phyloP scores from a whole-genome alignment of 2,113 vertebrate genomes.

The Oncorhynchus masou region DNA sequence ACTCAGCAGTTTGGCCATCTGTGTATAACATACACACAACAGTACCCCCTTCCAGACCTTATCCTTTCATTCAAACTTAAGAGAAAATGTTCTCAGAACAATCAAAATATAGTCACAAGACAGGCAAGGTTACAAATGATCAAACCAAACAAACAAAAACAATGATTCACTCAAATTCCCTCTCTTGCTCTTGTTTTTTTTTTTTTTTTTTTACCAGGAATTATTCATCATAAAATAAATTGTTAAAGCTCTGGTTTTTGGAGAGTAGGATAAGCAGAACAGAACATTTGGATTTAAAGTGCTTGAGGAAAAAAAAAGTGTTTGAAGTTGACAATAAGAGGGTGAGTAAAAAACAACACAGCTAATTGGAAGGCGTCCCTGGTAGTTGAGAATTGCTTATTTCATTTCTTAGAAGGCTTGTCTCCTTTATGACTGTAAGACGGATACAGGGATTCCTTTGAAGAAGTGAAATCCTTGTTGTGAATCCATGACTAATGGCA shows the following conservation, averaged over 20 bases:
- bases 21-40: slow-evolving; percentile 71
- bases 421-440: slow-evolving; percentile 79
- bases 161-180: slow-evolving; percentile 16
- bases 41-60: slow-evolving; percentile 58
- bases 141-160: background rate
- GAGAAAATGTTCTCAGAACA: slow-evolving; percentile 23
- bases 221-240: slow-evolving; percentile 43
- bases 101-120: slow-evolving; percentile 33
- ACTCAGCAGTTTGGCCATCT: slow-evolving; percentile 72
- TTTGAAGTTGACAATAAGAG: slow-evolving; percentile 50
- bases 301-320: slow-evolving; percentile 71
- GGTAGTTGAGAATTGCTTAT: slow-evolving; percentile 80
- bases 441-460: slow-evolving; percentile 70
- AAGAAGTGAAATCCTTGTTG: slow-evolving; percentile 68
- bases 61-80: slow-evolving; percentile 52
- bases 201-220: slow-evolving; percentile 1
- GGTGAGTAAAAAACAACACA: slow-evolving; percentile 65
- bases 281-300: slow-evolving; percentile 70
- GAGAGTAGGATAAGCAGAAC: slow-evolving; percentile 42
- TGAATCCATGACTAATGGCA: slow-evolving; percentile 72
- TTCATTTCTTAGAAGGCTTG: slow-evolving; percentile 78
- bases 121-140: background rate
- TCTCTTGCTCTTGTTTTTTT: slow-evolving; percentile 24
- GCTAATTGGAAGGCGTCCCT: slow-evolving; percentile 75
- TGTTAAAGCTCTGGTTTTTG: slow-evolving; percentile 68